These are phyloP conservation scores for Glyphotaelius pellucidus DNA, from an alignment of 2,888 invertebrate genomes.

Conservation along the genomic window DNA sequence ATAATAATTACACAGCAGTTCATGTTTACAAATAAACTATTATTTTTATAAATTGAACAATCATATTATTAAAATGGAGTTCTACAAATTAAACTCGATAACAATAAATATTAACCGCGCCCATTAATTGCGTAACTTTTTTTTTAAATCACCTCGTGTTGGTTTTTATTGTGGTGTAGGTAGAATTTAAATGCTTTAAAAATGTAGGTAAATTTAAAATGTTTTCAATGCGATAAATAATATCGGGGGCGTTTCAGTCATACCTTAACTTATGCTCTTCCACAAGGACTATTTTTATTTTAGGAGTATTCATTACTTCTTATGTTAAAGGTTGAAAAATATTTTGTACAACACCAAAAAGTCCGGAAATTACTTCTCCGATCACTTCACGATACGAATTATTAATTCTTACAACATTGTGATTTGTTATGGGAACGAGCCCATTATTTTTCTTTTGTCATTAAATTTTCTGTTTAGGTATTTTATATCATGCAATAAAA, in stretches of 20 bases:
- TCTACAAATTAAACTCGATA: too few species aligned
- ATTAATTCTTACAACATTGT: not conserved
- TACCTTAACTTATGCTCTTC: not conserved
- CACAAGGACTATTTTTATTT: not conserved
- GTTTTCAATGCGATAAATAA: not conserved
- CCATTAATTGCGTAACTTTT: too few species aligned
- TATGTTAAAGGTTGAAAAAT: not conserved
- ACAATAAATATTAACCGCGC: too few species aligned
- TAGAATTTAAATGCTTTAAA: not conserved
- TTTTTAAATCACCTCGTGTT: too few species aligned
- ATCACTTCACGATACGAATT: not conserved
- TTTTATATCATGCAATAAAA: not conserved
- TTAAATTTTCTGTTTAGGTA: not conserved
- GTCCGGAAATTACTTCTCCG: not conserved
- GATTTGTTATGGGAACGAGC: not conserved
- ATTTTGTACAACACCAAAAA: not conserved
- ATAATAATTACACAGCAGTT: too few species aligned
- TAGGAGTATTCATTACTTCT: not conserved
- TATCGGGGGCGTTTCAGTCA: not conserved
- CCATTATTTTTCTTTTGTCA: not conserved
- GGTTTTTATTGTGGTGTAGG: not conserved
- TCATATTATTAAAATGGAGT: too few species aligned
- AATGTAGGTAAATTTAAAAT: not conserved
- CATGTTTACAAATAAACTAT: too few species aligned
- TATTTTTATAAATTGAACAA: too few species aligned